These are phyloP conservation scores for Axea sp. DNA, from an alignment of 2,888 invertebrate species.

Conservation along the genomic window DNA sequence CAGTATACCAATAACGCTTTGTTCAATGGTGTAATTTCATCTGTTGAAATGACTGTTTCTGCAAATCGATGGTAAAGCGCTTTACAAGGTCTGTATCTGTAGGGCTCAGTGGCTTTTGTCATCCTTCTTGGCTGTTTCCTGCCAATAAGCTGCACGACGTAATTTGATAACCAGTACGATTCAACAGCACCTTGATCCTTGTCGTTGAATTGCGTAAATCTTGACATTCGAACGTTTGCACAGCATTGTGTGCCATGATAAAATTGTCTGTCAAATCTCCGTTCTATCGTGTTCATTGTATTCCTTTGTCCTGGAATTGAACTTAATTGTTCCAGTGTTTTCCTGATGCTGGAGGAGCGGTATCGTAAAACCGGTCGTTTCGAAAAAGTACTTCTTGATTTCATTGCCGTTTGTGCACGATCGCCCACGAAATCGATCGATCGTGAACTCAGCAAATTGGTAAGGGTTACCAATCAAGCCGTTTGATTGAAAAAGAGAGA, in stretches of 20 bases:
- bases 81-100: conserved; percentile 13
- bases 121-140: conserved; percentile 25
- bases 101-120: conserved; percentile 35
- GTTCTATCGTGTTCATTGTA: not conserved
- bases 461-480: conserved; percentile 37
- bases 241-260: conserved; percentile 3
- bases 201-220: conserved; percentile 25
- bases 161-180: conserved; percentile 49
- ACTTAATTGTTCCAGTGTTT: conserved; percentile 40
- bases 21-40: conserved; percentile 21
- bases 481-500: conserved; percentile 28
- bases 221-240: conserved; percentile 20
- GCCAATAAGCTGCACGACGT: conserved; percentile 40
- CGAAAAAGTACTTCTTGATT: conserved; percentile 51
- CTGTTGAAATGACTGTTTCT: conserved; percentile 17
- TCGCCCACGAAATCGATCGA: conserved; percentile 39
- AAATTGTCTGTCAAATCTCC: conserved; percentile 12
- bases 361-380: conserved; percentile 36
- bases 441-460: conserved; percentile 35
- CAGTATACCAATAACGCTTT: too few species aligned
- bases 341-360: conserved; percentile 10
- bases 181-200: conserved; percentile 22
- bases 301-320: conserved; percentile 10
- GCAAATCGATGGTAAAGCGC: conserved; percentile 27
- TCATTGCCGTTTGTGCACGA: conserved; percentile 50